Conservation (phyloP, 2,797 vertebrate genomes). For the Melanotaenia nigrans region DNA sequence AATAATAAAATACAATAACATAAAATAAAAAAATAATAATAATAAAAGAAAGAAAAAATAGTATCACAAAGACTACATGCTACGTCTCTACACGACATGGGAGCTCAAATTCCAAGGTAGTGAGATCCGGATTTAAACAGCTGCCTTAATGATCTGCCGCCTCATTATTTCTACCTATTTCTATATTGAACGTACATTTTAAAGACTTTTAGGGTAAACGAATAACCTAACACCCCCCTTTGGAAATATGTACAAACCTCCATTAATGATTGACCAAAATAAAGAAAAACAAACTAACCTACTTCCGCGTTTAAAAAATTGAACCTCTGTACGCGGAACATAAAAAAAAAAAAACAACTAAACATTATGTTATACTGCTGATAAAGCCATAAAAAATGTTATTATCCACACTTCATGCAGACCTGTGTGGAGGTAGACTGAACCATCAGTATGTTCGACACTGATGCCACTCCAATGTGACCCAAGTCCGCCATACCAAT, state of each 20-base stretch:
- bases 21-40: no score
- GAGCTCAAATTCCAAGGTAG: conserved; percentile 13
- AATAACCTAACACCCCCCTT: no score
- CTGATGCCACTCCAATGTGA: conserved; percentile 62
- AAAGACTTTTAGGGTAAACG: no score
- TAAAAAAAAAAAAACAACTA: neutral
- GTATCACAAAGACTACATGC: neutral
- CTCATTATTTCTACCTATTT: neutral
- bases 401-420: no score
- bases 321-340: neutral
- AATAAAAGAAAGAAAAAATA: no score
- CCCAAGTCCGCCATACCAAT: conserved; percentile 75
- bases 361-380: neutral
- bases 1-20: no score
- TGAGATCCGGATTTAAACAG: neutral
- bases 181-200: accelerated
- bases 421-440: neutral
- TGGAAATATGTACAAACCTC: neutral
- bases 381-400: neutral
- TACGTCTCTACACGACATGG: neutral
- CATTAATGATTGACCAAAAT: conserved; percentile 49
- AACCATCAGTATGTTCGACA: neutral
- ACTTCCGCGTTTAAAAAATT: conserved; percentile 41
- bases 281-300: neutral
- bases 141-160: neutral